Evolutionary conservation across 2,113 vertebrate genomes (phyloP).

Genomic region (Nibea coibor): DNA sequence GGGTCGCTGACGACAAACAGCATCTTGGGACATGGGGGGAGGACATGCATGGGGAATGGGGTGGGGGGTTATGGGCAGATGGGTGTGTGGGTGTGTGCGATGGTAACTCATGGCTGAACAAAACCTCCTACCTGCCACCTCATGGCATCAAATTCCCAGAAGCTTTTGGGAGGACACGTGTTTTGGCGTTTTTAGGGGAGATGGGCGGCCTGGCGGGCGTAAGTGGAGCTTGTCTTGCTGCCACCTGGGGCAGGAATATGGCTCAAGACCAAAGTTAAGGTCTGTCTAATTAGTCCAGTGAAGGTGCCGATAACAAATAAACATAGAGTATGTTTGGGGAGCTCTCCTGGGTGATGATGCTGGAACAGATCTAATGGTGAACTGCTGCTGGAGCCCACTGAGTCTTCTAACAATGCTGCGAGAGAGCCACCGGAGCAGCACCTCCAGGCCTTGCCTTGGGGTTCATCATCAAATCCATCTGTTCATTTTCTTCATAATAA

Average conservation of each 20-base stretch:
- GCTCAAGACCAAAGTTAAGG: constrained; percentile 65
- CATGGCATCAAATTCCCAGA: constrained; percentile 63
- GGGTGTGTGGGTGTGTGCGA: constrained; percentile 44
- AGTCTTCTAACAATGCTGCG: constrained; percentile 44
- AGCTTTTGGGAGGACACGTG: constrained; percentile 57
- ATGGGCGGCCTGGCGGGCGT: constrained; percentile 45
- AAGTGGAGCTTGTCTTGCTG: constrained; percentile 39
- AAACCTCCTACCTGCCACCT: constrained; percentile 73
- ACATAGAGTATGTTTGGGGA: constrained; percentile 65
- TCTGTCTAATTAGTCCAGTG: constrained; percentile 77
- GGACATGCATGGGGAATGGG: constrained; percentile 57
- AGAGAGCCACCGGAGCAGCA: constrained; percentile 32
- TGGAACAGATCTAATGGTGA: constrained; percentile 46
- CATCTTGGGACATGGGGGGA: constrained; percentile 59
- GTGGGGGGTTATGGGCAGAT: constrained; percentile 41
- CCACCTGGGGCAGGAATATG: constrained; percentile 47
- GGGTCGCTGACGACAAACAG: constrained; percentile 70
- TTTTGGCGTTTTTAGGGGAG: constrained; percentile 55
- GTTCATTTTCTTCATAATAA: constrained; percentile 26
- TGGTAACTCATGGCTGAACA: constrained; percentile 70
- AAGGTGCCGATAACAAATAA: constrained; percentile 78
- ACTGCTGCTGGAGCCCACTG: constrained; percentile 43
- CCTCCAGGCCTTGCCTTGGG: constrained; percentile 39
- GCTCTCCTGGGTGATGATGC: constrained; percentile 67
- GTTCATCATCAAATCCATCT: constrained; percentile 60